phyloP scores from a whole-genome alignment of 1,140 invertebrate species.

The Maniola jurtina region DNA sequence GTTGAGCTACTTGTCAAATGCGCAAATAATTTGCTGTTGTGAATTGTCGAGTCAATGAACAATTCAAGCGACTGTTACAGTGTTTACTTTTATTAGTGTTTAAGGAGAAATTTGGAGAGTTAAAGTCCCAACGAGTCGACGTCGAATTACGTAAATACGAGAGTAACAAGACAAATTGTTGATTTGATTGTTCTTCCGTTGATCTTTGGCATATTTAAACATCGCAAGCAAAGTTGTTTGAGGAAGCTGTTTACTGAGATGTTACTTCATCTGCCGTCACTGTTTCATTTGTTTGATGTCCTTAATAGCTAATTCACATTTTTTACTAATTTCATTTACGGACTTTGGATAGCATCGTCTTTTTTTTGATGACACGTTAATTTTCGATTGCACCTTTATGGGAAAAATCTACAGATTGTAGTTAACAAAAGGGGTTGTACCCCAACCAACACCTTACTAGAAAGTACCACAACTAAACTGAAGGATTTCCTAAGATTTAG shows the following conservation, averaged over 20 bases:
- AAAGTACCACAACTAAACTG: too few species aligned
- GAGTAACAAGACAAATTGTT: constrained; percentile 22
- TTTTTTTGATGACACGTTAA: too few species aligned
- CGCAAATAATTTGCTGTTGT: neutral
- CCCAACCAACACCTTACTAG: too few species aligned
- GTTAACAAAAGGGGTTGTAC: too few species aligned
- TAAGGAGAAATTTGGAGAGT: constrained; percentile 45
- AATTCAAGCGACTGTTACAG: constrained; percentile 45
- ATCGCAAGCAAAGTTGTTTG: neutral
- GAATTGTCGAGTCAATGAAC: constrained; percentile 33
- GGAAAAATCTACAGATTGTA: too few species aligned
- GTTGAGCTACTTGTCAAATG: neutral
- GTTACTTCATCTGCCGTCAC: neutral
- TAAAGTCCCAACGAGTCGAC: constrained; percentile 26
- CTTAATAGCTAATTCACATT: neutral
- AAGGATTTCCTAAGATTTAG: too few species aligned
- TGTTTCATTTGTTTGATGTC: neutral
- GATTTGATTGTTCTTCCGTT: constrained; percentile 1
- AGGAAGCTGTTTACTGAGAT: neutral
- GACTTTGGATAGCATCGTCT: too few species aligned
- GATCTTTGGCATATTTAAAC: constrained; percentile 5
- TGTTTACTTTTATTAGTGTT: constrained; percentile 45
- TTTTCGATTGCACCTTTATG: neutral
- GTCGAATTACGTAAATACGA: constrained; percentile 24
- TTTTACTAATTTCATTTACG: too few species aligned